Conservation (phyloP, 2,888 invertebrate species). For the Colostygia pectinataria region DNA sequence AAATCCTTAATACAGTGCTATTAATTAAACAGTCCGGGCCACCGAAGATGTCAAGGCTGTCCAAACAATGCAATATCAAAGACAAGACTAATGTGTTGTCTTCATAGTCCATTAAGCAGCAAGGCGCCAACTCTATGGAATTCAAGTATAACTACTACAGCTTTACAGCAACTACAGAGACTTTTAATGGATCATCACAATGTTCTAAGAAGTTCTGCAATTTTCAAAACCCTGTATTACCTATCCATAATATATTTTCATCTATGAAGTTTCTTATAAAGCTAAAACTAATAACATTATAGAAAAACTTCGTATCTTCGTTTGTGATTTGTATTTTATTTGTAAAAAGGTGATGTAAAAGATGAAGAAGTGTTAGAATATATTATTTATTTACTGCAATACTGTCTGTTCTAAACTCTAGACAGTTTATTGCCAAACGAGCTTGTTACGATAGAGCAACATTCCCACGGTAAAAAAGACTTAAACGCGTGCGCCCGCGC, state of each 20-base stretch:
- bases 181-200: constrained; percentile 34
- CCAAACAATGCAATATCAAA: constrained; percentile 23
- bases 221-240: constrained; percentile 4
- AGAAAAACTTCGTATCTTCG: background rate
- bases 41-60: constrained; percentile 32
- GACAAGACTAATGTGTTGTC: constrained; percentile 26
- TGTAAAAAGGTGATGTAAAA: no score
- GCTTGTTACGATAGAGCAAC: constrained; percentile 25
- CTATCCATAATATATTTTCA: background rate
- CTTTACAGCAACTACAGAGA: constrained; percentile 23
- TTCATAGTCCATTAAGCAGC: constrained; percentile 22
- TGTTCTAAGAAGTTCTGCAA: constrained; percentile 26
- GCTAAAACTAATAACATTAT: no score
- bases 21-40: constrained; percentile 20
- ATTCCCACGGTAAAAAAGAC: constrained; percentile 37
- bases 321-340: background rate
- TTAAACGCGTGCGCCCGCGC: constrained; percentile 31
- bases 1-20: constrained; percentile 5
- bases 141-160: constrained; percentile 16
- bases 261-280: no score
- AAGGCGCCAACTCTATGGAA: constrained; percentile 25
- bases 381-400: background rate
- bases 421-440: constrained; percentile 29
- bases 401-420: constrained; percentile 5
- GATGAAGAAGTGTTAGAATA: background rate